Conservation (phyloP, 2,888 invertebrate species). For the Drosophila greeni region DNA sequence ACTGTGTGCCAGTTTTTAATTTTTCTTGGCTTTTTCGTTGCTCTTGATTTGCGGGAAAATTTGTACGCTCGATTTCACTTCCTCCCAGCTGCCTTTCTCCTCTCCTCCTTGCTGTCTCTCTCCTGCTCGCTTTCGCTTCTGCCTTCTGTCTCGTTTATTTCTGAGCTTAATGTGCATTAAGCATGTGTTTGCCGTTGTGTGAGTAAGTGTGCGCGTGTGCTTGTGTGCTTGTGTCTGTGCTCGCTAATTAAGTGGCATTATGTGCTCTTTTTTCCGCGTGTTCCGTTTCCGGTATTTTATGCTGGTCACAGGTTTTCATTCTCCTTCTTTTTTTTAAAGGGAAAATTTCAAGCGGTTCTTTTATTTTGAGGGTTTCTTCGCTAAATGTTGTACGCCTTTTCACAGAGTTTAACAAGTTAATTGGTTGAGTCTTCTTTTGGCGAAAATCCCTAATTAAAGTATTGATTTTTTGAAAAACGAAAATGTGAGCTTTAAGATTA, state of each 20-base stretch:
- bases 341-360: neutral
- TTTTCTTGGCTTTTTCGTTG: constrained; percentile 40
- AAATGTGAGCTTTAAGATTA: neutral
- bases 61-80: constrained; percentile 37
- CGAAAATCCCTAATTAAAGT: neutral
- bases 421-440: neutral
- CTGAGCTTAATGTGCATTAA: constrained; percentile 36
- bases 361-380: neutral
- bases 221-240: constrained; percentile 28
- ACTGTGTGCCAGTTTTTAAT: constrained; percentile 36
- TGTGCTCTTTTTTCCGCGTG: constrained; percentile 50
- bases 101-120: neutral
- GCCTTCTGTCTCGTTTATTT: constrained; percentile 3
- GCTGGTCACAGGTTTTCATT: constrained; percentile 34
- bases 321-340: neutral
- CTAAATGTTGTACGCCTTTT: neutral
- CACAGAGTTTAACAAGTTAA: neutral
- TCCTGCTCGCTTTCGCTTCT: neutral
- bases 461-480: neutral
- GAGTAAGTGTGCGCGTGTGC: constrained; percentile 10
- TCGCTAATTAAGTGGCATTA: constrained; percentile 48
- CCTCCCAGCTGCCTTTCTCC: neutral
- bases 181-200: constrained; percentile 33
- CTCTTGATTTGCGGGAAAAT: constrained; percentile 55
- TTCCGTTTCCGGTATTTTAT: constrained; percentile 23